phyloP scores from a whole-genome alignment of 1,140 invertebrate genomes.

The Drosophila leontia region DNA sequence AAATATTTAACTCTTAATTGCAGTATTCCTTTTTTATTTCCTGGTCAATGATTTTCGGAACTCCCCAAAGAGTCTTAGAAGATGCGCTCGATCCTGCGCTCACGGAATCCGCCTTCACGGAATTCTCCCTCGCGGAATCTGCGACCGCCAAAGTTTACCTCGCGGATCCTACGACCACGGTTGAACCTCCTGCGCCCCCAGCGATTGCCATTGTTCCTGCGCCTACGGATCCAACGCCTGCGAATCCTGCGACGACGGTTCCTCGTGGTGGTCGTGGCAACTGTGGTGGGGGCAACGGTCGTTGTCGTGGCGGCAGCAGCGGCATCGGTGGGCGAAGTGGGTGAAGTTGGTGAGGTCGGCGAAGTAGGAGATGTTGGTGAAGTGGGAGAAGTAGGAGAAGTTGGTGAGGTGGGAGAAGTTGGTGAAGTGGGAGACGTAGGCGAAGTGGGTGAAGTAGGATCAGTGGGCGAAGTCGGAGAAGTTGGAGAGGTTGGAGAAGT shows the following conservation, averaged over 20 bases:
- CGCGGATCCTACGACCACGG: not conserved
- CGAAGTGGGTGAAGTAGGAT: not conserved
- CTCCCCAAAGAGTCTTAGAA: not conserved
- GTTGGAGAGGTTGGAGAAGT: conserved; percentile 2
- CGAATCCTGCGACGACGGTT: not conserved
- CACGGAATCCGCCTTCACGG: not conserved
- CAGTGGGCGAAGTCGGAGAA: not conserved
- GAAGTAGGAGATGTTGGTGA: not conserved
- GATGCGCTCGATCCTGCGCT: not conserved
- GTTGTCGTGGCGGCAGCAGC: not conserved
- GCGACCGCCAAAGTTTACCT: not conserved
- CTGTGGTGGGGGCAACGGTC: not conserved
- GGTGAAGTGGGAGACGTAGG: not conserved
- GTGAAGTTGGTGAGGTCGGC: not conserved
- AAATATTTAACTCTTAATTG: not conserved
- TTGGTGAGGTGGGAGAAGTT: not conserved
- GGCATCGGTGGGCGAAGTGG: not conserved
- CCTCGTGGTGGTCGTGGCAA: not conserved
- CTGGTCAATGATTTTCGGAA: not conserved
- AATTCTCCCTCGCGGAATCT: not conserved
- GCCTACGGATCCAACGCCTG: not conserved
- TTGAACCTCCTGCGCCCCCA: not conserved
- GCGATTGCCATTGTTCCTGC: not conserved
- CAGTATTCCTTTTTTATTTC: not conserved
- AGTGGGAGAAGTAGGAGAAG: not conserved